phyloP scores from a whole-genome alignment of 2,888 invertebrate species.

The Cryptocephalus primarius region DNA sequence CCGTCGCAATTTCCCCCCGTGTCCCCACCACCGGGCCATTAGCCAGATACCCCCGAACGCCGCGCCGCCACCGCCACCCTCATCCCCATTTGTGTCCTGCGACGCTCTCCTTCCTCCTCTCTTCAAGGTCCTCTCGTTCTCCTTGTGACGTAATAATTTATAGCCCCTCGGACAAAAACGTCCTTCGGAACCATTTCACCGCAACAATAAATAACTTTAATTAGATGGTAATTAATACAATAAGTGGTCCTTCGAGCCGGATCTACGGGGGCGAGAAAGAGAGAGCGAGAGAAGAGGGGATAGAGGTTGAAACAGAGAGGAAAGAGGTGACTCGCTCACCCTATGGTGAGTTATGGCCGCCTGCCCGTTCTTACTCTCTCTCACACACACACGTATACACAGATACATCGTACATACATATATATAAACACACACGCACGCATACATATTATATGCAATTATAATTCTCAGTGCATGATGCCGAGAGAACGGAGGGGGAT shows the following conservation, averaged over 20 bases:
- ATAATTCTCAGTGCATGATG: conserved; percentile 37
- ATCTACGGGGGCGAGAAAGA: background rate
- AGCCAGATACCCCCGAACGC: background rate
- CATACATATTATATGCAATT: conserved; percentile 38
- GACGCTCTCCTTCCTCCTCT: conserved; percentile 1
- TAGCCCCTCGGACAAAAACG: conserved; percentile 10
- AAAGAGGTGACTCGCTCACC: conserved; percentile 6
- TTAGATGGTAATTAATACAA: conserved; percentile 33
- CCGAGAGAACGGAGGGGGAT: conserved; percentile 27
- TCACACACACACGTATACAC: conserved; percentile 21
- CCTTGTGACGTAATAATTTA: conserved; percentile 9
- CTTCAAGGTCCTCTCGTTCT: conserved; percentile 9
- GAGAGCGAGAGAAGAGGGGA: conserved; percentile 2
- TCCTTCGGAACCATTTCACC: conserved; percentile 8
- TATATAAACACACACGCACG: conserved; percentile 21
- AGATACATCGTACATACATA: too few relatives aligned
- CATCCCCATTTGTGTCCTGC: conserved; percentile 6
- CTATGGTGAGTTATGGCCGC: conserved; percentile 28
- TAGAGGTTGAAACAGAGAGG: conserved; percentile 10
- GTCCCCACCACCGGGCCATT: conserved; percentile 10
- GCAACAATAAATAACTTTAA: conserved; percentile 28
- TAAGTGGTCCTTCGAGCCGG: background rate
- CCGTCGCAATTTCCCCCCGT: conserved; percentile 15
- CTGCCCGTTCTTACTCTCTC: conserved; percentile 13
- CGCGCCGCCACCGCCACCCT: conserved; percentile 8